These are phyloP conservation scores for Xanthorhoe spadicearia DNA, from an alignment of 2,888 invertebrate genomes.

Conservation along the genomic window DNA sequence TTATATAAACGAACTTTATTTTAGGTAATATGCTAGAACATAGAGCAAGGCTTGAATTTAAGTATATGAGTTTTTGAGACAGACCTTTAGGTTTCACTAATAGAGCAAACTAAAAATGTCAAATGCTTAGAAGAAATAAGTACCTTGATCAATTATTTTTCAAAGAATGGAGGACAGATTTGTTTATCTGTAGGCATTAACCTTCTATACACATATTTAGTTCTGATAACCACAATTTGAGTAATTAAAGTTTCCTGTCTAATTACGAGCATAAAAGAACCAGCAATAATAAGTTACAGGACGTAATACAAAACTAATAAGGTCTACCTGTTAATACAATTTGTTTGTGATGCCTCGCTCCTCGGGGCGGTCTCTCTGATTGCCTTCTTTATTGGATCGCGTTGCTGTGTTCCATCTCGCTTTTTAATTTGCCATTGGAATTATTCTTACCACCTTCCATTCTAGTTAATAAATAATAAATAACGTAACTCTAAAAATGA, in stretches of 20 bases:
- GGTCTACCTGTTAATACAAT: constrained; percentile 53
- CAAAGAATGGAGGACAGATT: too few relatives aligned
- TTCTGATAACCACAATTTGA: too few relatives aligned
- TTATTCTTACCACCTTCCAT: constrained; percentile 12
- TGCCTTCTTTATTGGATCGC: constrained; percentile 60
- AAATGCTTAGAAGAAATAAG: too few relatives aligned
- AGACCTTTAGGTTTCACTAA: too few relatives aligned
- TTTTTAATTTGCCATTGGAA: constrained; percentile 42
- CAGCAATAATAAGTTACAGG: not conserved
- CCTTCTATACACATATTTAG: too few relatives aligned
- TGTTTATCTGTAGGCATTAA: too few relatives aligned
- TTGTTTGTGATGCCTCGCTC: constrained; percentile 55
- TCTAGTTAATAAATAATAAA: not conserved
- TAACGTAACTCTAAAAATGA: too few relatives aligned
- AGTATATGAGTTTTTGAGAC: too few relatives aligned
- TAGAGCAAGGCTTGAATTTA: too few relatives aligned
- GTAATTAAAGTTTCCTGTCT: not conserved
- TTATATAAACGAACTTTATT: not conserved
- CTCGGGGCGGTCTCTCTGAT: constrained; percentile 31
- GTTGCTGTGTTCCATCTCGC: constrained; percentile 49
- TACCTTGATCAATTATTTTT: too few relatives aligned
- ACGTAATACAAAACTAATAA: constrained; percentile 10
- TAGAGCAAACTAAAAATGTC: too few relatives aligned
- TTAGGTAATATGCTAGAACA: too few relatives aligned
- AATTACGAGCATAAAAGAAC: not conserved